Percentiles rank a stretch among this genome's conserved stretches.
Evolutionary conservation across 1,140 invertebrate genomes (phyloP).

Genomic region (Drosophila persimilis): DNA sequence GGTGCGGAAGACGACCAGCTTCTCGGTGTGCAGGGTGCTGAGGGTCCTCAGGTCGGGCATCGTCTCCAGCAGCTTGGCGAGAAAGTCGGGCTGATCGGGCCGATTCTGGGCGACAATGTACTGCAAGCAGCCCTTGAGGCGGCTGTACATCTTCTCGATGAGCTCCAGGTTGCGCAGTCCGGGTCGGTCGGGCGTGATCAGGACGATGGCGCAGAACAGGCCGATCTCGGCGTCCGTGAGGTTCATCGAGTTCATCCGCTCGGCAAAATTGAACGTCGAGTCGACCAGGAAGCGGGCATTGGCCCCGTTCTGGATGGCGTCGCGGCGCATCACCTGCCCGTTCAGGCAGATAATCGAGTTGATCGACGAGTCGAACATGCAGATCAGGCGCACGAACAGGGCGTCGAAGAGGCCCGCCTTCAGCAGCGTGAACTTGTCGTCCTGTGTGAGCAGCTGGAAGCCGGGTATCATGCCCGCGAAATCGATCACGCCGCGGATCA

Average conservation of each 20-base stretch:
- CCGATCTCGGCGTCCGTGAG: constrained; percentile 96
- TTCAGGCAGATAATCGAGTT: constrained; percentile 96
- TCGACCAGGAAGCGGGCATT: constrained; percentile 97
- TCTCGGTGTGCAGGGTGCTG: constrained; percentile 98
- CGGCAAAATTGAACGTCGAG: constrained; percentile 98
- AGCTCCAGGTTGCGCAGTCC: constrained; percentile 95
- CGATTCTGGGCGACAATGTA: constrained; percentile 94
- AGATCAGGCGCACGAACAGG: constrained; percentile 94
- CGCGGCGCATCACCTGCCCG: constrained; percentile 94
- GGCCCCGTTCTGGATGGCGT: constrained; percentile 94
- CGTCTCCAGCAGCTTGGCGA: constrained; percentile 95
- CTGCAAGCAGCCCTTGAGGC: constrained; percentile 92
- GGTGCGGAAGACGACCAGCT: constrained; percentile 95
- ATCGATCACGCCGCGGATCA: constrained; percentile 97
- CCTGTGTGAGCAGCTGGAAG: constrained; percentile 96
- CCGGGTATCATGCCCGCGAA: constrained; percentile 99
- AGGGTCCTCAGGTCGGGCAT: constrained; percentile 97
- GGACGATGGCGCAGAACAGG: constrained; percentile 96
- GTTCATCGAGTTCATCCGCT: constrained; percentile 94
- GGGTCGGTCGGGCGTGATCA: constrained; percentile 96
- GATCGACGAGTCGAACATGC: constrained; percentile 95
- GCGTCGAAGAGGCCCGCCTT: constrained; percentile 98
- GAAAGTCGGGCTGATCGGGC: constrained; percentile 90
- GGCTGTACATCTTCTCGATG: constrained; percentile 95
- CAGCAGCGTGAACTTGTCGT: constrained; percentile 97